phyloP scores from a whole-genome alignment of 2,113 vertebrate species.

The Spheniscus mendiculus region DNA sequence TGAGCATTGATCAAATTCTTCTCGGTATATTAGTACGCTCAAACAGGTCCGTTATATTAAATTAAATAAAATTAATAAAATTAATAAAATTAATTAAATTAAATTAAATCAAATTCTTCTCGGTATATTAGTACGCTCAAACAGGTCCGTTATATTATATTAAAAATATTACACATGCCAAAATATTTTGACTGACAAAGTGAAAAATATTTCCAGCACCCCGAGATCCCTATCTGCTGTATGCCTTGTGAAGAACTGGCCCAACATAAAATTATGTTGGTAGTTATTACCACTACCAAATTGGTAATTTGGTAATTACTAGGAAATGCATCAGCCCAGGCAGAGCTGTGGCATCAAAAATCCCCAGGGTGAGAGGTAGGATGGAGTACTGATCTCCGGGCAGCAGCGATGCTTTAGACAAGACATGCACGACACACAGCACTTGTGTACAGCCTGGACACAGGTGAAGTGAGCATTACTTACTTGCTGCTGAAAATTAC shows the following conservation, averaged over 20 bases:
- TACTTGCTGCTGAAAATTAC: neutral
- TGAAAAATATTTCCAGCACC: neutral
- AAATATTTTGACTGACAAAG: neutral
- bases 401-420: neutral
- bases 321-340: neutral
- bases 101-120: neutral
- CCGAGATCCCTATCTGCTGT: neutral
- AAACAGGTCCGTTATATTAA: neutral
- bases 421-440: fast-evolving
- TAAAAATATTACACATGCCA: neutral
- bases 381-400: fast-evolving
- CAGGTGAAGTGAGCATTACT: neutral
- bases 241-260: neutral
- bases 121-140: fast-evolving
- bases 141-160: neutral
- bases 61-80: no score
- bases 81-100: no score
- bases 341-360: neutral
- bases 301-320: neutral
- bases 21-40: neutral
- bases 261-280: neutral
- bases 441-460: neutral
- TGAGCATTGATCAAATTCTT: neutral
- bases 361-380: neutral
- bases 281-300: neutral